Conservation (phyloP, 2,888 invertebrate species). For the Caenorhabditis plicata region DNA sequence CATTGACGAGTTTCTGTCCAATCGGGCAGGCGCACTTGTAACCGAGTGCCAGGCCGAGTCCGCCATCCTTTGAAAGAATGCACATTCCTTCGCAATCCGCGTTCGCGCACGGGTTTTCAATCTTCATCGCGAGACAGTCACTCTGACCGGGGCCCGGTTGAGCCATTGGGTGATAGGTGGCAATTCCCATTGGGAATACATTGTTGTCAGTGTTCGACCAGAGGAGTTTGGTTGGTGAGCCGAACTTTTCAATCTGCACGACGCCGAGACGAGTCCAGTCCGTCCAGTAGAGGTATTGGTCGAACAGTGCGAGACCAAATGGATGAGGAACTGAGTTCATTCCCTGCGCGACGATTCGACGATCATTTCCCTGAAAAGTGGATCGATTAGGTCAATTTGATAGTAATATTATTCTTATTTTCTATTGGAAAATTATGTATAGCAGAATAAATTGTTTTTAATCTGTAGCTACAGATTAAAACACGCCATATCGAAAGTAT, state of each 20-base stretch:
- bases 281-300: slow-evolving; percentile 89
- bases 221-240: slow-evolving; percentile 51
- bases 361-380: slow-evolving; percentile 71
- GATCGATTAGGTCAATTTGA: slow-evolving; percentile 74
- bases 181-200: slow-evolving; percentile 65
- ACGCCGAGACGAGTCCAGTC: slow-evolving; percentile 76
- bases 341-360: slow-evolving; percentile 56
- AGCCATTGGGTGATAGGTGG: slow-evolving; percentile 61
- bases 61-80: slow-evolving; percentile 77
- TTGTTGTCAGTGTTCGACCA: slow-evolving; percentile 62
- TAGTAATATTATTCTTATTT: background rate
- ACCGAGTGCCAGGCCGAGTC: slow-evolving; percentile 71
- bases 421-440: background rate
- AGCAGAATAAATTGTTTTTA: no score
- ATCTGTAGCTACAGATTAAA: no score
- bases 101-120: slow-evolving; percentile 62
- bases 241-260: slow-evolving; percentile 64
- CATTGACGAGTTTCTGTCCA: slow-evolving; percentile 70
- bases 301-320: slow-evolving; percentile 89
- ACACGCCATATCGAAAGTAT: no score
- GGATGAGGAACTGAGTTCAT: slow-evolving; percentile 82
- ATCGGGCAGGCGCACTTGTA: slow-evolving; percentile 85
- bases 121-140: slow-evolving; percentile 56
- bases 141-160: slow-evolving; percentile 60
- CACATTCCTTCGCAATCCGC: slow-evolving; percentile 78